Evolutionary conservation across 2,797 vertebrate species (phyloP).

Genomic region (Orestias chungarensis): DNA sequence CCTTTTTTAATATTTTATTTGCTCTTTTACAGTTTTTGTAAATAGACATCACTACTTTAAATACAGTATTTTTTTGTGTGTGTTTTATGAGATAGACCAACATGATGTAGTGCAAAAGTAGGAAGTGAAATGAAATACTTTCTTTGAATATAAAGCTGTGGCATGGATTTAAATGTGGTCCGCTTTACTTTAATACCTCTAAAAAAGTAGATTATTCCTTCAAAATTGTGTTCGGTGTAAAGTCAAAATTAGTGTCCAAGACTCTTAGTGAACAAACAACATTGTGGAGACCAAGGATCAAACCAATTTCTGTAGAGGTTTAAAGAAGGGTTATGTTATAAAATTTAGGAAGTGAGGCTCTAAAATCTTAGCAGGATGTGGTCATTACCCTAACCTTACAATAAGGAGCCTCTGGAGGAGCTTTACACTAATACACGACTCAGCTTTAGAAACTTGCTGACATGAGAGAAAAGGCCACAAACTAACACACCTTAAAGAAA

Average conservation of each 20-base stretch:
- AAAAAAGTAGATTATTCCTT: not conserved
- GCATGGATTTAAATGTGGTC: not conserved
- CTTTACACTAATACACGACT: no score
- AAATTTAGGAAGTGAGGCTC: no score
- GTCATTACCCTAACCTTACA: no score
- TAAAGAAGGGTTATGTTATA: no score
- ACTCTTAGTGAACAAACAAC: not conserved
- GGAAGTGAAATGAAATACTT: not conserved
- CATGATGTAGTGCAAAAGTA: not conserved
- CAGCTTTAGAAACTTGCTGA: no score
- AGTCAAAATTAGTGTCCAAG: not conserved
- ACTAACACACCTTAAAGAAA: no score
- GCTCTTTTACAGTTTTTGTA: no score
- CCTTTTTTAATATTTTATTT: conserved; percentile 29
- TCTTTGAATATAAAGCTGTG: not conserved
- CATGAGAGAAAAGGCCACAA: no score
- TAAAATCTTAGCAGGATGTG: no score
- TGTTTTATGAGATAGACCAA: not conserved
- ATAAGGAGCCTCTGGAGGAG: no score
- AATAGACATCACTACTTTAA: not conserved
- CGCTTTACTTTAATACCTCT: not conserved
- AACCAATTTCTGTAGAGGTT: no score
- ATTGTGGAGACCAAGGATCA: no score
- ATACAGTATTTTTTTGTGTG: not conserved
- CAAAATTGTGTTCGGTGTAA: not conserved